Evolutionary conservation across 2,888 invertebrate genomes (phyloP).

Genomic region (Tuberolachnus salignus): DNA sequence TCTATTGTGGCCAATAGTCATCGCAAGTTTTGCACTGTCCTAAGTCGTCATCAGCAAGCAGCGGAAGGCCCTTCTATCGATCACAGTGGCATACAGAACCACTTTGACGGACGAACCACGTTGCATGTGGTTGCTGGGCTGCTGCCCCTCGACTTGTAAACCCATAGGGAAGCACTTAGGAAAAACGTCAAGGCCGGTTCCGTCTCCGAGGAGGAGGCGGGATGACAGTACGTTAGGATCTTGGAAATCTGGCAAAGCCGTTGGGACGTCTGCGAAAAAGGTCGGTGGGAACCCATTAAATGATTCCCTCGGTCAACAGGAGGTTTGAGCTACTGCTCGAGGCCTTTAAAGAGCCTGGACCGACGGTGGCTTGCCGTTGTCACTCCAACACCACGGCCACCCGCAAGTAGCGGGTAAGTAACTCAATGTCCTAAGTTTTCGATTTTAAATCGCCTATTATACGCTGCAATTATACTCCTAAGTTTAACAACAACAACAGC

Average conservation of each 20-base stretch:
- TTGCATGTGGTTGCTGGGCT: neutral
- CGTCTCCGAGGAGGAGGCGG: neutral
- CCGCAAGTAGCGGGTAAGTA: neutral
- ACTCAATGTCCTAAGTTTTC: too few relatives aligned
- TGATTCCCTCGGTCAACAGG: neutral
- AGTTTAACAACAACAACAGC: too few relatives aligned
- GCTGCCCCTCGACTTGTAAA: neutral
- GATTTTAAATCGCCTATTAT: too few relatives aligned
- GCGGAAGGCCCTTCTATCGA: too few relatives aligned
- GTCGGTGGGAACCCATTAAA: neutral
- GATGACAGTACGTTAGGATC: neutral
- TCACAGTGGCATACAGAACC: neutral
- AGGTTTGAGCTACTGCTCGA: neutral
- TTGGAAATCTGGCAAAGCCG: slow-evolving; percentile 13
- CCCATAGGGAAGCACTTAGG: neutral
- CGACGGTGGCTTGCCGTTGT: too few relatives aligned
- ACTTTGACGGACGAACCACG: neutral
- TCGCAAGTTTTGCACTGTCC: too few relatives aligned
- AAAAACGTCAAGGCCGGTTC: neutral
- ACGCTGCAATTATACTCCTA: too few relatives aligned
- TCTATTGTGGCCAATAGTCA: too few relatives aligned
- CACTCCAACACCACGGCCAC: too few relatives aligned
- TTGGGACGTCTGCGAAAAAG: neutral
- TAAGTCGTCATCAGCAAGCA: too few relatives aligned
- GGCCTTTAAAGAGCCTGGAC: neutral